Evolutionary conservation across 2,888 invertebrate species (phyloP).

Genomic region (Vannuccia rotundouncinata): DNA sequence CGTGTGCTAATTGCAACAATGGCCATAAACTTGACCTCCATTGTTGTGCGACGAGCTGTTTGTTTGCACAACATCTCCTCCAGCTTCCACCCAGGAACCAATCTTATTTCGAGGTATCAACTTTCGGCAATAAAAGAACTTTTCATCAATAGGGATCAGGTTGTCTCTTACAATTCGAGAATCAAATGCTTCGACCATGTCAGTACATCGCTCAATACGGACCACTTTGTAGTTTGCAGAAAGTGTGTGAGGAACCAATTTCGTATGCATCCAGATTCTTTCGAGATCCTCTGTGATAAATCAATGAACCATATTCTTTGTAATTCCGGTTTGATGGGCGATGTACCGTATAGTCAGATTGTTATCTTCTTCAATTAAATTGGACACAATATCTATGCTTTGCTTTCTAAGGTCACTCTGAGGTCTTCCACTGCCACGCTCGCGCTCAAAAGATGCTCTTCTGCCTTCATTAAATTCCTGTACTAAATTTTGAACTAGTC

Average conservation of each 20-base stretch:
- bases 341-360: background rate
- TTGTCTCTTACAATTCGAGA: background rate
- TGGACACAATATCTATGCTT: constrained; percentile 14
- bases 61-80: constrained; percentile 17
- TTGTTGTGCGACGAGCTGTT: background rate
- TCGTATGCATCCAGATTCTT: background rate
- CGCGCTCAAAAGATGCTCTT: constrained; percentile 19
- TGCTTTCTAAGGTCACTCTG: constrained; percentile 16
- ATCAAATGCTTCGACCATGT: background rate
- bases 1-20: constrained; percentile 24
- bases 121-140: background rate
- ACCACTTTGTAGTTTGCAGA: background rate
- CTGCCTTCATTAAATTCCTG: background rate
- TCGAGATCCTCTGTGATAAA: background rate
- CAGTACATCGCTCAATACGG: background rate
- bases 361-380: constrained; percentile 26
- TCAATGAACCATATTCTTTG: background rate
- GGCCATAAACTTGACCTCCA: constrained; percentile 32
- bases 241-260: background rate
- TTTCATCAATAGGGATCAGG: background rate
- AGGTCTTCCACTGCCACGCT: constrained; percentile 5
- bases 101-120: constrained; percentile 14
- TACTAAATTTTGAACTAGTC: background rate
- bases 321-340: background rate
- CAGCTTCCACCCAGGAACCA: constrained; percentile 18